Base-by-base conservation (phyloP, 2,113 vertebrate genomes). In the Calcarius ornatus region DNA sequence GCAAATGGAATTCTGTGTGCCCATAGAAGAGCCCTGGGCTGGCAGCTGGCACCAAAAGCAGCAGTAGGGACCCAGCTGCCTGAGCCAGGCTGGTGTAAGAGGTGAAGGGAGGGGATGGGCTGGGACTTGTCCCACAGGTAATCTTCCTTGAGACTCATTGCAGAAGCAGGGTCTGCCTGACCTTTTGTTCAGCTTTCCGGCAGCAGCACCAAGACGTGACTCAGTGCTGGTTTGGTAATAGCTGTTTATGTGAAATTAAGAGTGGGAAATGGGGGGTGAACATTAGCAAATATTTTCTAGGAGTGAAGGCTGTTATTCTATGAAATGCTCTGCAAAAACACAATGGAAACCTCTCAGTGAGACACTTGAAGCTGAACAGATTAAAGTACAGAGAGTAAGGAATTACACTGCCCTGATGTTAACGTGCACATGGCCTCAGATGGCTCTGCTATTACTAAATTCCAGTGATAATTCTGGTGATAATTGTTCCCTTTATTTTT, bases 401-500 rank as follows among this genome's bases (percentile, higher is more conserved):
- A 94, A 84, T 77, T 59, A 4, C 64, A 12, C 5, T 54, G 79
- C 81, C 72, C 85, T 45, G 63, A 40, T 47, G 47, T 51, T 80
- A 92, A 92, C 75, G 84, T 87, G 59, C 10, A 0, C 6, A 11
- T 11, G 75, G 73, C 90, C 91, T 84, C 57, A 10, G 38, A 56
- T n/a, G 57, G 56, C 81, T 40, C 63, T 43, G 81, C 71, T 91
- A 54, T 87, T 87, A 82, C 87, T 82, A 77, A 94, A 61, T 72
- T 87, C 75, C 82, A 80, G 42, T 65, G 94, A 80, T 92, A 88
- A 83, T 75, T 91, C 91, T 70, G 64, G 64, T 89, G 65, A 92
- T 95, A 95, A 96, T 95, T 88, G 42, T 59, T 77, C 59, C 50
- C 66, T 95, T 95, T 88, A 61, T 90, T 87, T 85, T 87, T 90